Percentiles rank a stretch among this genome's conserved stretches.
These are phyloP conservation scores for Cynodonichthys magdalenae DNA, from an alignment of 2,797 vertebrate species.

Conservation along the genomic window DNA sequence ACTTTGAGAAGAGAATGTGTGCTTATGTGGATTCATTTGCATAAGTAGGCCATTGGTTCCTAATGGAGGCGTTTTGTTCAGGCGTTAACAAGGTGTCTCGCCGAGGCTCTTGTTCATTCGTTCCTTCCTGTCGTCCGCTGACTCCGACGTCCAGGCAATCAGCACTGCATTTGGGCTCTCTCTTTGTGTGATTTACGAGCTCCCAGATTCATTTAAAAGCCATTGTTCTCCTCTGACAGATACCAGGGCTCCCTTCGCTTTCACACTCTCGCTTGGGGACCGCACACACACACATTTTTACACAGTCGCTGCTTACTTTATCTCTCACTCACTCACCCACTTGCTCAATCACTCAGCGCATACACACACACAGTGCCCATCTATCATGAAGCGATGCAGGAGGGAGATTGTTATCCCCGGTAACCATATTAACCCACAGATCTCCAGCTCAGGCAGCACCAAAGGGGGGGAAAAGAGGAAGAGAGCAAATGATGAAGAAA, in stretches of 20 bases:
- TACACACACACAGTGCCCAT: slow-evolving; percentile 72
- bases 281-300: slow-evolving; percentile 58
- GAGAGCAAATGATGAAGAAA: slow-evolving; percentile 31
- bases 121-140: slow-evolving; percentile 75
- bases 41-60: slow-evolving; percentile 79
- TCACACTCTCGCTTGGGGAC: slow-evolving; percentile 59
- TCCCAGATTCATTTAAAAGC: slow-evolving; percentile 85
- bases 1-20: slow-evolving; percentile 58
- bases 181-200: slow-evolving; percentile 83
- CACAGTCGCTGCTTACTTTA: slow-evolving; percentile 71
- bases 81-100: slow-evolving; percentile 81
- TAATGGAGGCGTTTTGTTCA: slow-evolving; percentile 82
- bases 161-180: slow-evolving; percentile 78
- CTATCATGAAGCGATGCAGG: slow-evolving; percentile 75
- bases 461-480: slow-evolving; percentile 28
- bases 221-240: slow-evolving; percentile 83
- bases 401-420: slow-evolving; percentile 80
- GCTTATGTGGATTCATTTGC: slow-evolving; percentile 71
- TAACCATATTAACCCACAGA: slow-evolving; percentile 81
- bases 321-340: slow-evolving; percentile 76
- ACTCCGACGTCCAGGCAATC: slow-evolving; percentile 81
- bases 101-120: slow-evolving; percentile 75
- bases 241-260: slow-evolving; percentile 71
- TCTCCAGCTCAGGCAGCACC: slow-evolving; percentile 65
- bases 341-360: slow-evolving; percentile 75